Evolutionary conservation across 2,797 vertebrate genomes (phyloP).

Genomic region (Pseudochaenichthys georgianus): DNA sequence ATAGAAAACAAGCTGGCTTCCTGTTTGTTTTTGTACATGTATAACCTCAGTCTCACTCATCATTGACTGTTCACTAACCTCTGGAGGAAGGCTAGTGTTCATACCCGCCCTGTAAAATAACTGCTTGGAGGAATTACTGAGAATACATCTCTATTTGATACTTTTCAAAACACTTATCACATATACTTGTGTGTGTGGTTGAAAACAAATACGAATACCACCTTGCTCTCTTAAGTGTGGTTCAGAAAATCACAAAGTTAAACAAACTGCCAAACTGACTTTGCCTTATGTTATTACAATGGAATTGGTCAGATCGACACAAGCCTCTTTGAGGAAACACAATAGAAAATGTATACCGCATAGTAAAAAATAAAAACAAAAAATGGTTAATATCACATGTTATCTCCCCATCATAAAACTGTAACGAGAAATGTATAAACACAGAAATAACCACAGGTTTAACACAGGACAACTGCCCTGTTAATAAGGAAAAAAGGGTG

Average conservation of each 20-base stretch:
- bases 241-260: constrained; percentile 57
- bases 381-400: constrained; percentile 78
- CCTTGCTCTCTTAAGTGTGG: constrained; percentile 33
- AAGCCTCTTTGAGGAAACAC: constrained; percentile 74
- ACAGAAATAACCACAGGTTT: constrained; percentile 85
- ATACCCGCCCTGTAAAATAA: constrained; percentile 52
- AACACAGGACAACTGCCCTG: constrained; percentile 76
- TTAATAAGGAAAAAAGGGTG: constrained; percentile 50
- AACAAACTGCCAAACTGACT: constrained; percentile 55
- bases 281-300: constrained; percentile 53
- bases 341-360: constrained; percentile 72
- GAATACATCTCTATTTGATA: constrained; percentile 61
- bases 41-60: constrained; percentile 57
- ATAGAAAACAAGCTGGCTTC: constrained; percentile 64
- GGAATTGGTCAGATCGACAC: constrained; percentile 66
- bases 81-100: constrained; percentile 67
- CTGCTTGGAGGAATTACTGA: constrained; percentile 64
- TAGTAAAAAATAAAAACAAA: constrained; percentile 70
- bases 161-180: constrained; percentile 55
- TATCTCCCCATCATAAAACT: constrained; percentile 68
- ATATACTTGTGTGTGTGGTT: constrained; percentile 32
- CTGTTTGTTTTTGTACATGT: constrained; percentile 63
- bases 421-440: constrained; percentile 77
- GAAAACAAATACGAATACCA: constrained; percentile 37
- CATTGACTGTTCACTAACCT: constrained; percentile 66